Percentiles rank a stretch among this genome's conserved stretches.
phyloP scores from a whole-genome alignment of 2,797 vertebrate genomes.

The Acomys russatus region DNA sequence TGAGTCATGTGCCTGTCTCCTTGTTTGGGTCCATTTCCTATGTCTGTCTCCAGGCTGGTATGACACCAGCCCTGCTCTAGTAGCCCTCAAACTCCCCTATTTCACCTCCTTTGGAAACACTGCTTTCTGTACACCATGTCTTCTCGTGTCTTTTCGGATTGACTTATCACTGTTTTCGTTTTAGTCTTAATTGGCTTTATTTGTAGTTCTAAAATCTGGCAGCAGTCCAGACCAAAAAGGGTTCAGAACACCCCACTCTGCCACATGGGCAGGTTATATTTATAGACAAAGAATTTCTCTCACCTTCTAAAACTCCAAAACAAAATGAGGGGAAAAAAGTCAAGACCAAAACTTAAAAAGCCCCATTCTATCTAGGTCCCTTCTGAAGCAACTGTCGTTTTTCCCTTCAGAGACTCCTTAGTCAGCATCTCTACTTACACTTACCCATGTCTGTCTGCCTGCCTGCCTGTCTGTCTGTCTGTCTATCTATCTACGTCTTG shows the following conservation, averaged over 20 bases:
- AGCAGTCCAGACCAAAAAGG: neutral
- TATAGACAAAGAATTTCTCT: neutral
- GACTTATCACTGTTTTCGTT: neutral
- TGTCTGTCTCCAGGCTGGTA: neutral
- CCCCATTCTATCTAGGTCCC: no score
- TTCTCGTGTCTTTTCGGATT: neutral
- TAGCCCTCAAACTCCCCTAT: no score
- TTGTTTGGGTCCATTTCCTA: neutral
- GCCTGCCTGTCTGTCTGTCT: neutral
- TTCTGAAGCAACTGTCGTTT: neutral
- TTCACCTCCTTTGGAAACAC: neutral
- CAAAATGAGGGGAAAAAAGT: neutral
- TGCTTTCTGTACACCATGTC: neutral
- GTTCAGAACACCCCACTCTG: neutral
- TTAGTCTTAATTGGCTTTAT: neutral
- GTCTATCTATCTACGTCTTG: no score
- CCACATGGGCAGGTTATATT: neutral
- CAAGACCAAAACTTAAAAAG: slow-evolving; percentile 18
- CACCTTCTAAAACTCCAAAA: slow-evolving; percentile 4
- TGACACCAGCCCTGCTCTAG: neutral
- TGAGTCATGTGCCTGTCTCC: neutral
- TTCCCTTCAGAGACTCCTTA: neutral
- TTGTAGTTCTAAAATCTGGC: neutral
- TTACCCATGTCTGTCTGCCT: neutral
- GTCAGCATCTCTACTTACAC: neutral